phyloP scores from a whole-genome alignment of 2,888 invertebrate genomes.

The Hesperia comma region DNA sequence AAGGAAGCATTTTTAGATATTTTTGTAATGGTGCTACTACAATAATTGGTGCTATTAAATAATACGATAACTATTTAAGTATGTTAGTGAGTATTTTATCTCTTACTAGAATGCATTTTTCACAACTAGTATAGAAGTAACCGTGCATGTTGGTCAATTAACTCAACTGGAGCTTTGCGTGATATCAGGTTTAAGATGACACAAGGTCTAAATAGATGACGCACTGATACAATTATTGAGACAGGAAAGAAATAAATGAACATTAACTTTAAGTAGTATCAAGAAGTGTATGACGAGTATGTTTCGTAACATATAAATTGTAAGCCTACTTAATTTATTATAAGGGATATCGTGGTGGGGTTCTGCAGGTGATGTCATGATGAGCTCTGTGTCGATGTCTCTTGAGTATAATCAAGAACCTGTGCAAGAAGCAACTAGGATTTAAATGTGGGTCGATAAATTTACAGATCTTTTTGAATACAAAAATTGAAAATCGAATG shows the following conservation, averaged over 20 bases:
- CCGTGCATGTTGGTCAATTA: conserved; percentile 20
- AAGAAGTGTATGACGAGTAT: conserved; percentile 12
- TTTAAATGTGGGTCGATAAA: no score
- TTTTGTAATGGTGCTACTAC: no score
- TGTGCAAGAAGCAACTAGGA: no score
- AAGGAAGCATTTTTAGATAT: no score
- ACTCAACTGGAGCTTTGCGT: conserved; percentile 9
- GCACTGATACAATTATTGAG: conserved; percentile 36
- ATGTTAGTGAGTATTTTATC: no score
- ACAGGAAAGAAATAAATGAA: conserved; percentile 39
- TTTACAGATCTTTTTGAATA: no score
- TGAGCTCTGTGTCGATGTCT: background rate
- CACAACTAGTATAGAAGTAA: background rate
- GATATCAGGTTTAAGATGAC: conserved; percentile 34
- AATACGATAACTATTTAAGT: no score
- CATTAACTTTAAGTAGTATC: conserved; percentile 27
- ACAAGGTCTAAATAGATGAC: conserved; percentile 34
- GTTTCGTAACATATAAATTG: background rate
- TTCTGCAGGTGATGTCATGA: background rate
- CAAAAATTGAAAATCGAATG: no score
- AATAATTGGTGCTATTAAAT: no score
- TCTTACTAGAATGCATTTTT: background rate
- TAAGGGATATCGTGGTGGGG: background rate
- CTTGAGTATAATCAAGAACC: no score
- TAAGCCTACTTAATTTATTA: background rate